phyloP scores from a whole-genome alignment of 2,888 invertebrate species.

The Drosophila nr. medialis region DNA sequence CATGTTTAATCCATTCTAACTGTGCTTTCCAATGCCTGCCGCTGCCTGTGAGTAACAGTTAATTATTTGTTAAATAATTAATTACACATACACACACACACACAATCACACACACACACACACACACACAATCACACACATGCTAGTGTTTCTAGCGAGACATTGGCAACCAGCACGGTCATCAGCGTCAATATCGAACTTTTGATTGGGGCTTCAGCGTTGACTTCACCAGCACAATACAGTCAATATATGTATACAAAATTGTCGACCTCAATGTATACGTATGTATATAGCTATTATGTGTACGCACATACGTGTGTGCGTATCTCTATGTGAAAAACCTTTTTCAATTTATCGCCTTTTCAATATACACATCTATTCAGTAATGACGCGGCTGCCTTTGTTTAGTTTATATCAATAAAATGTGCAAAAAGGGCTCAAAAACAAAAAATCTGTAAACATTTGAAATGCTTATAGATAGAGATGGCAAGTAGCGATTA shows the following conservation, averaged over 20 bases:
- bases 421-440: background rate
- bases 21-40: conserved; percentile 49
- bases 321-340: background rate
- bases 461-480: background rate
- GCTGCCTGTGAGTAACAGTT: conserved; percentile 41
- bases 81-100: conserved; percentile 42
- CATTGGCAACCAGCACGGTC: conserved; percentile 26
- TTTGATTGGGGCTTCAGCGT: conserved; percentile 52
- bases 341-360: background rate
- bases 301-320: background rate
- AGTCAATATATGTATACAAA: background rate
- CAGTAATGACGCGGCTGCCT: background rate
- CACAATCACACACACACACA: conserved; percentile 26
- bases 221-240: conserved; percentile 21
- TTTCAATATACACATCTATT: background rate
- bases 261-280: conserved; percentile 1
- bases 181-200: conserved; percentile 55
- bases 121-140: conserved; percentile 17
- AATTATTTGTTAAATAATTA: conserved; percentile 74
- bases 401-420: background rate
- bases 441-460: background rate
- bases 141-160: conserved; percentile 24
- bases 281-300: background rate
- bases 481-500: background rate
- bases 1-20: conserved; percentile 62